Base-by-base conservation (phyloP, 2,888 invertebrate genomes). In the Cremastinae sp. region DNA sequence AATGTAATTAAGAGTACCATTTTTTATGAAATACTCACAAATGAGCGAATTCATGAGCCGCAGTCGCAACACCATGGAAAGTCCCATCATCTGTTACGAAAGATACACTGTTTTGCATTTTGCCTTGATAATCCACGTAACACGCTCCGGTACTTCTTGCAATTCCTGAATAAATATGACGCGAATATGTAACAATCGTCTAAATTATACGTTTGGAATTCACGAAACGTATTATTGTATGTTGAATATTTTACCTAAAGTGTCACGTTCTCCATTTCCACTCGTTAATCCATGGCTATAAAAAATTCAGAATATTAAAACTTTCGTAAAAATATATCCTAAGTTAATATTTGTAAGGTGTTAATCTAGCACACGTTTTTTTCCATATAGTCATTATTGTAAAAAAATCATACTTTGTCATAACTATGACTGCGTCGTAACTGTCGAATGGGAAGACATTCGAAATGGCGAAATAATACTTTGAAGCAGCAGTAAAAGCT, bases 11-110 rank as follows among this genome's bases (percentile, higher is more conserved):
- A 35, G 28, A 16, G 9, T 14, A 55, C 9, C 1, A 39, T 16
- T 58, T n/a, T 18, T 18, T n/a, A 20, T 49, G 18, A 51, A 5
- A 61, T n/a, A 62, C 70, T 55, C 9, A 71, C 70, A 71, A 39
- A 47, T 71, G 70, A 45, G 70, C 70, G 14, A 71, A 62, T 22
- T 71, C 70, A 35, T 71, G 70, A 20, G 70, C 70, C 3, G 70
- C 62, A 7, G 62, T 62, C 10, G 37, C 18, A 9, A 71, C 62
- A 9, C 70, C 62, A 14, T 61, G 37, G 45, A 71, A 71, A 20
- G 39, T 62, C 14, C 70, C 70, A 62, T 61, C 61, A 12, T 71
- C 64, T 0, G 14, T 47, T 39, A 28, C 10, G 5, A 71, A 16
- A 2, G 14, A 22, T 8, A 64, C 1, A n/a, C 39, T 64, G 16